Evolutionary conservation across 92 coral and sea anemone species (phyloP), one percentile per base, ranked within the genome.

Genomic region (Meandrina meandrites): DNA sequence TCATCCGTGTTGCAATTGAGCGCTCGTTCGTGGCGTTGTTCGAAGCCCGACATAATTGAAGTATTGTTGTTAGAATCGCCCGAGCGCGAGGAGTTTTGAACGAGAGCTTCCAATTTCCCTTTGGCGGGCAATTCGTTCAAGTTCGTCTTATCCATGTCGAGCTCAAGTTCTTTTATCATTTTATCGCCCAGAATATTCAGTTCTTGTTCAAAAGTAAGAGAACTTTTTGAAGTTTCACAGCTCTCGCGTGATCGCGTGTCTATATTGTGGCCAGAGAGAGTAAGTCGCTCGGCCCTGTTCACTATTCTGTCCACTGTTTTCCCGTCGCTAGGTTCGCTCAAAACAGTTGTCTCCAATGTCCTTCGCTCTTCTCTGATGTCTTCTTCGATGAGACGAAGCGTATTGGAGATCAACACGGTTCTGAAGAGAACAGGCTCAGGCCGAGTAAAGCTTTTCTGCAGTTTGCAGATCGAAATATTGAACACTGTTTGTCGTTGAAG

Each of bases 401-500:
- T 97, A 79, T 97, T 97, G 11, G 98, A 96, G 79, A 97, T 97
- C 40, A 97, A 95, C 24, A 97, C 99, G 31, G 99, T 97, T 88
- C 94, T 97, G 87, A 97, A 91, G 48, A 97, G 92, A 22, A 96
- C 71, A 1, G 99, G 99, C 69, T 97, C 99, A 35, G 92, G 91
- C 73, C 78, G 78, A 32, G 94, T 60, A 75, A 91, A 88, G 79
- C 93, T 97, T 93, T 94, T 96, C 79, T 94, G 98, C 70, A 97
- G 91, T 80, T 97, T 97, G 90, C 98, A 97, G 87, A 97, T 83
- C 60, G 99, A 97, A 87, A 97, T 97, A 86, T 97, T 93, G 79
- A 97, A 94, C 73, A 97, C 86, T 21, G 99, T 97, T 92, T 97
- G 94, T 86, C 98, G 98, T 85, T 96, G 99, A 84, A 95, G 90